Base-by-base conservation (phyloP, 1,140 invertebrate genomes). In the Saxidomus purpurata region DNA sequence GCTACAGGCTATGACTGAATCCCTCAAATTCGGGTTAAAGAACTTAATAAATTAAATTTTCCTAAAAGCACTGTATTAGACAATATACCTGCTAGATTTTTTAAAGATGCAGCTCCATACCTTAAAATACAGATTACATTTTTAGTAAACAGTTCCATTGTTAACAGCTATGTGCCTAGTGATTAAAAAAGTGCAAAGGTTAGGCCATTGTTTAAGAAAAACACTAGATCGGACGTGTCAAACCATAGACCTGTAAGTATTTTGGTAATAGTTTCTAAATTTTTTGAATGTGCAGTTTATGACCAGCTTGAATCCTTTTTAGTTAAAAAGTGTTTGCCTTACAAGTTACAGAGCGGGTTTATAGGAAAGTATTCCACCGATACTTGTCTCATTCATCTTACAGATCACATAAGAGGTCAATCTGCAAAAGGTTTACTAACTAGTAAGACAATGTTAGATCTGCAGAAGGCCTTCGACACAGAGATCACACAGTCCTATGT, bases 161-260 rank as follows among this genome's bases (percentile, higher is more conserved):
- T 38, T 19, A 69, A 38, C 19, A 69, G 4, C n/a, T 4, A 9
- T 69, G 71, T 76, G 25, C 43, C 71, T 38, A 43, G 22, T 34
- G 11, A 71, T 4, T 19, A 34, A 17, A 71, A 71, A 34, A 40
- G 17, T 19, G 36, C 67, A 34, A 25, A 34, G 19, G 67, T 71
- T 31, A 34, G 8, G 6, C 36, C 71, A 40, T 22, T 76, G 38
- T 47, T 76, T 25, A 76, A 76, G 71, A 76, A 76, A 47, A 76
- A 76, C 25, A 11, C 8, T 8, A n/a, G 38, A 38, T 38, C 67
- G 8, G 36, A 76, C 40, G 31, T 76, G 17, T 36, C 34, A 8
- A 76, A 76, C 22, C 40, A 76, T n/a, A 3, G 22, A 36, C 36
- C 43, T 31, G 61, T 67, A 13, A 34, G 25, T 67, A 67, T 67